phyloP scores from a whole-genome alignment of 2,888 invertebrate species.

The Odontomyia ornata region DNA sequence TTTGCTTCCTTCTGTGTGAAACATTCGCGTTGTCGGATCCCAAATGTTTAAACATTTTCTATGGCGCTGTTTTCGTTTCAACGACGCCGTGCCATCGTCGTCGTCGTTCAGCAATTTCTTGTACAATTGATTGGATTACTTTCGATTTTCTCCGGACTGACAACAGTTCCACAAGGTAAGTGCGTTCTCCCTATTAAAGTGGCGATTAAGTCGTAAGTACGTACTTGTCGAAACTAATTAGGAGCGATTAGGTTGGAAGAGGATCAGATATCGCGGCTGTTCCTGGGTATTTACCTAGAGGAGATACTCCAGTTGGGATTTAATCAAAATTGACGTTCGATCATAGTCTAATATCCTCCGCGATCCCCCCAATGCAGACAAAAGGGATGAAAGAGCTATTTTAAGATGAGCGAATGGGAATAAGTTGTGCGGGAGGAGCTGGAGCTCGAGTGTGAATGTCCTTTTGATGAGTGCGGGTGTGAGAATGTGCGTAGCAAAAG shows the following conservation, averaged over 20 bases:
- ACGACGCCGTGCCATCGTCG: conserved; percentile 71
- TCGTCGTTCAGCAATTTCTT: conserved; percentile 59
- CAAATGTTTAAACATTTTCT: conserved; percentile 75
- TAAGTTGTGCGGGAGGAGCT: too few species aligned
- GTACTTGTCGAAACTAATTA: too few species aligned
- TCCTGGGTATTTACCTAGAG: too few species aligned
- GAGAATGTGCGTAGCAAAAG: not conserved
- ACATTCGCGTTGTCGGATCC: conserved; percentile 1
- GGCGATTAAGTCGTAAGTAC: too few species aligned
- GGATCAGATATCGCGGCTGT: too few species aligned
- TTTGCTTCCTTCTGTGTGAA: not conserved
- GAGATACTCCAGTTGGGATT: too few species aligned
- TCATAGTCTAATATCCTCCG: too few species aligned
- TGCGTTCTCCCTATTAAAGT: not conserved
- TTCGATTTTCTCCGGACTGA: conserved; percentile 10
- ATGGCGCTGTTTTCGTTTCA: conserved; percentile 79
- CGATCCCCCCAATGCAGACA: not conserved
- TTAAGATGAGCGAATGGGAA: not conserved
- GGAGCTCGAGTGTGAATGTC: not conserved
- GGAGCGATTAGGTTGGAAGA: too few species aligned
- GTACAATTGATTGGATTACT: conserved; percentile 64
- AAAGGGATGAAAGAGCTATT: not conserved
- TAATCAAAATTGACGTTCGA: too few species aligned
- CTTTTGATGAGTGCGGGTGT: not conserved
- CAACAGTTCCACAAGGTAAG: conserved; percentile 18